Evolutionary conservation across 2,888 invertebrate genomes (phyloP).

Genomic region (Pecten maximus): DNA sequence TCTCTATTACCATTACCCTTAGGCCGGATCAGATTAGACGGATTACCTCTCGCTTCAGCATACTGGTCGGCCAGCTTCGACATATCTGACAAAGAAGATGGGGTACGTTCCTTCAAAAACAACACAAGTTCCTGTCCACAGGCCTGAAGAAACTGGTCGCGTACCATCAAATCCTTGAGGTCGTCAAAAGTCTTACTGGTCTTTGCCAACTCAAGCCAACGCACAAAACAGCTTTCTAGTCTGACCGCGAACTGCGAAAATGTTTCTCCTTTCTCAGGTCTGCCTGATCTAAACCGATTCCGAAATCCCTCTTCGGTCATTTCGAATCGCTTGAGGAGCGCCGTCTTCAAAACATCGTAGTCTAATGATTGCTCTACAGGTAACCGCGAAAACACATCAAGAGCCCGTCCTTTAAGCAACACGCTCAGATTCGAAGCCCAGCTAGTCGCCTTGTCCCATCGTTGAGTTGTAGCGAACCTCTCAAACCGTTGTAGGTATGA

Average conservation of each 20-base stretch:
- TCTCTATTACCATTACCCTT: background rate
- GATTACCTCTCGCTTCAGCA: constrained; percentile 43
- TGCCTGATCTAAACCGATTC: constrained; percentile 46
- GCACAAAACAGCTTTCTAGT: constrained; percentile 41
- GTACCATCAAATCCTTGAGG: constrained; percentile 45
- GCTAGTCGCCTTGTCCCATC: background rate
- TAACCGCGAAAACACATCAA: constrained; percentile 50
- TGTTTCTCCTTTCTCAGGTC: constrained; percentile 49
- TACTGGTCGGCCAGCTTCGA: constrained; percentile 49
- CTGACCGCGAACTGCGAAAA: constrained; percentile 44
- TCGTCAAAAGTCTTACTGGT: constrained; percentile 38
- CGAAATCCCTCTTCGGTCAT: constrained; percentile 52
- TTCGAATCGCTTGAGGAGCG: constrained; percentile 45
- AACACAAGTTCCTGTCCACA: constrained; percentile 38
- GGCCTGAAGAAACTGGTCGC: constrained; percentile 46
- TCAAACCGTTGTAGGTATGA: constrained; percentile 45
- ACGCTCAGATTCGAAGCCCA: constrained; percentile 49
- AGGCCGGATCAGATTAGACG: background rate
- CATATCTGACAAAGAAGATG: constrained; percentile 45
- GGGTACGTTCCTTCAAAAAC: constrained; percentile 54
- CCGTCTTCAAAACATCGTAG: constrained; percentile 39
- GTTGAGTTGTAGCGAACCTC: constrained; percentile 30
- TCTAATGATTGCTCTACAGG: constrained; percentile 42
- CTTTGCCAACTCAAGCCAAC: constrained; percentile 50
- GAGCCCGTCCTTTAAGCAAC: constrained; percentile 50